Conservation (phyloP, 2,888 invertebrate genomes). For the Sarcophaga subvicina region DNA sequence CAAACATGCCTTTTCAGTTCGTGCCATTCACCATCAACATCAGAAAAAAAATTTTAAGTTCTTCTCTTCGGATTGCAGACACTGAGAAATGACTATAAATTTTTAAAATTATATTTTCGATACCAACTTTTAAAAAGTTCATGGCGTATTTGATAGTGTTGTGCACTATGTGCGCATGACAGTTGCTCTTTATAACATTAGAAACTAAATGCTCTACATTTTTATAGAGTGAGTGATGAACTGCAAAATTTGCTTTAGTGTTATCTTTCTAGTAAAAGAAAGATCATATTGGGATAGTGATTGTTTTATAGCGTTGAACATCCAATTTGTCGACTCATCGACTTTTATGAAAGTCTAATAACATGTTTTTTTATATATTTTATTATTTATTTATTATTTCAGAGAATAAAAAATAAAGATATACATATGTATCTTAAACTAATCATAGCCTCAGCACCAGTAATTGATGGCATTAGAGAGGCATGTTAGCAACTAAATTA, state of each 20-base stretch:
- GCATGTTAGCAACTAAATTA: too few relatives aligned
- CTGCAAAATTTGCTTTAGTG: constrained; percentile 14
- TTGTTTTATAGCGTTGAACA: constrained; percentile 1
- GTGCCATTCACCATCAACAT: too few relatives aligned
- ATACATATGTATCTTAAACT: too few relatives aligned
- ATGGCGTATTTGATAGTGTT: constrained; percentile 16
- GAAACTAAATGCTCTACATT: constrained; percentile 18
- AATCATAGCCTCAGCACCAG: too few relatives aligned
- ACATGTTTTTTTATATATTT: too few relatives aligned
- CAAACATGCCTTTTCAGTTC: too few relatives aligned
- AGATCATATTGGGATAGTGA: constrained; percentile 5
- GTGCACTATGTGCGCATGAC: constrained; percentile 24
- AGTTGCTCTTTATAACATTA: constrained; percentile 9
- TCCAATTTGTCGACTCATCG: constrained; percentile 13
- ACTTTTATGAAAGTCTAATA: constrained; percentile 20
- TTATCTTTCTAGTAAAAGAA: constrained; percentile 5
- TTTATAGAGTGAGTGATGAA: constrained; percentile 17
- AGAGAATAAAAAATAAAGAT: too few relatives aligned
- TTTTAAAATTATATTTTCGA: constrained; percentile 34
- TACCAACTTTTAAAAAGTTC: constrained; percentile 16
- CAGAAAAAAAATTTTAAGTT: neutral
- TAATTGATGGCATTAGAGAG: too few relatives aligned
- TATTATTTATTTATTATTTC: too few relatives aligned
- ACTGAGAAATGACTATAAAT: constrained; percentile 22
- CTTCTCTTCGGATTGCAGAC: constrained; percentile 2